These are phyloP conservation scores for Dynastes tityus DNA, from an alignment of 2,888 invertebrate genomes.

Conservation along the genomic window DNA sequence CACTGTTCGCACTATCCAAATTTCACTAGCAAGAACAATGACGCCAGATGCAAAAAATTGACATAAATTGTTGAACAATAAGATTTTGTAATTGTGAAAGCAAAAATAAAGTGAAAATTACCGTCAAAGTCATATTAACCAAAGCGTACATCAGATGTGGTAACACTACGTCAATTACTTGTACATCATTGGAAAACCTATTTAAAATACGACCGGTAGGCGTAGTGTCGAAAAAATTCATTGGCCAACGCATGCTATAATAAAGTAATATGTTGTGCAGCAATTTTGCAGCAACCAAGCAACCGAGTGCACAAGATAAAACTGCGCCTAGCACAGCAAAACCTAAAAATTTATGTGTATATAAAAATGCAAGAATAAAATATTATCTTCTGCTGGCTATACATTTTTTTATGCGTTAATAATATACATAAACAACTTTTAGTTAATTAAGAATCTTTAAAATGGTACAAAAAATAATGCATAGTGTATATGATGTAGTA, in stretches of 20 bases:
- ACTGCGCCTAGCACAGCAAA: slow-evolving; percentile 67
- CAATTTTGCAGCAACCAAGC: slow-evolving; percentile 66
- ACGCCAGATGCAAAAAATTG: no score
- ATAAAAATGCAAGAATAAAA: slow-evolving; percentile 51
- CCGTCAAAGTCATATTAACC: slow-evolving; percentile 70
- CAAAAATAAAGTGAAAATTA: slow-evolving; percentile 62
- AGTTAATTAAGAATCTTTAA: neutral
- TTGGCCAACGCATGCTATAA: slow-evolving; percentile 73
- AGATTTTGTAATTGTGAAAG: neutral
- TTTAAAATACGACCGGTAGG: slow-evolving; percentile 78
- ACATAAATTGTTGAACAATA: neutral
- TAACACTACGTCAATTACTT: slow-evolving; percentile 73
- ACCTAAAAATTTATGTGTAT: slow-evolving; percentile 59
- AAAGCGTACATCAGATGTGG: slow-evolving; percentile 67
- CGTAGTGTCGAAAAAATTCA: slow-evolving; percentile 77
- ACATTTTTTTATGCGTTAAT: neutral
- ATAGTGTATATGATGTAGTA: no score
- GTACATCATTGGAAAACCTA: slow-evolving; percentile 75
- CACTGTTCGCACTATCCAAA: no score
- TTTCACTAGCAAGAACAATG: no score
- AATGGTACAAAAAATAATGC: no score
- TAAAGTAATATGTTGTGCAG: slow-evolving; percentile 72
- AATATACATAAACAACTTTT: slow-evolving; percentile 10
- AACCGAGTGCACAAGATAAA: slow-evolving; percentile 69
- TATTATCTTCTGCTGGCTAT: slow-evolving; percentile 24